Conservation (phyloP, 1,140 invertebrate genomes). For the Homalodisca vitripennis region DNA sequence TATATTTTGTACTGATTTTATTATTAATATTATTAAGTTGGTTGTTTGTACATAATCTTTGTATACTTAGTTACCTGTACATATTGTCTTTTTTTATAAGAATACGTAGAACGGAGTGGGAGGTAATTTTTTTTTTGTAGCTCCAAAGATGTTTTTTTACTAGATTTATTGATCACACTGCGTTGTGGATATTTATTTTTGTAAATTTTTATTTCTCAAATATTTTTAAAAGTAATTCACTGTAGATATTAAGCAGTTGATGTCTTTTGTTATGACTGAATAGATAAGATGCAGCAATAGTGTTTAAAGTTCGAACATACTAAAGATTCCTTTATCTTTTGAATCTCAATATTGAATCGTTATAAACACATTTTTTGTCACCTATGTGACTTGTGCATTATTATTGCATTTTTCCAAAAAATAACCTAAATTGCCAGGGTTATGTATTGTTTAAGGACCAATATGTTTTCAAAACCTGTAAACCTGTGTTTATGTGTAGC, state of each 20-base stretch:
- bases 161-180: background rate
- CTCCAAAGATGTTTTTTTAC: conserved; percentile 15
- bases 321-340: background rate
- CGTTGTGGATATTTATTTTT: conserved; percentile 18
- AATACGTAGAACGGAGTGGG: background rate
- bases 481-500: background rate
- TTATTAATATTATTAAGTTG: background rate
- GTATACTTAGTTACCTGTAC: conserved; percentile 24
- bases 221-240: background rate
- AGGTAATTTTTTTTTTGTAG: conserved; percentile 6
- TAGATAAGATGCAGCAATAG: background rate
- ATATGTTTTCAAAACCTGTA: background rate
- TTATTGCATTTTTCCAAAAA: background rate
- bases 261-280: conserved; percentile 21
- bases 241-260: background rate
- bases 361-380: background rate
- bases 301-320: background rate
- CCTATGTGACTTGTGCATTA: background rate
- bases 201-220: conserved; percentile 1
- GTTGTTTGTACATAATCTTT: background rate
- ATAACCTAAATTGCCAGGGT: background rate
- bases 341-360: background rate
- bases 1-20: background rate
- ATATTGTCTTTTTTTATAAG: conserved; percentile 14
- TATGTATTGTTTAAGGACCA: conserved; percentile 2